Conservation (phyloP, 2,888 invertebrate genomes). For the Asteroscopus sphinx region DNA sequence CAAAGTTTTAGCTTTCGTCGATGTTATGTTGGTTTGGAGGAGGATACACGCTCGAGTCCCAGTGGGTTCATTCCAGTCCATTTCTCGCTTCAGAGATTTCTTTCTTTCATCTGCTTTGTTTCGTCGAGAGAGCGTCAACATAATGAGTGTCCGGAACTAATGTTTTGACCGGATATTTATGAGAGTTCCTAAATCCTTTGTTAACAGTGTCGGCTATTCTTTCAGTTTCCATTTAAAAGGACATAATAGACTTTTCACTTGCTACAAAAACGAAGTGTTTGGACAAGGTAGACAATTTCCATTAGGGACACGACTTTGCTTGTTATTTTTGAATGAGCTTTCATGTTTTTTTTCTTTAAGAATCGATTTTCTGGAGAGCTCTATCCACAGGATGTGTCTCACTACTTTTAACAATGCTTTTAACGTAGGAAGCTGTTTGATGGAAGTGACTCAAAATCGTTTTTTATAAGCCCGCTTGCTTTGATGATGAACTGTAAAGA, state of each 20-base stretch:
- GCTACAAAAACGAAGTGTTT: slow-evolving; percentile 17
- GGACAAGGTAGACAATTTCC: slow-evolving; percentile 15
- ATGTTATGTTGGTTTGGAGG: slow-evolving; percentile 37
- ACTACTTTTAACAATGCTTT: no score
- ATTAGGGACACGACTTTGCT: slow-evolving; percentile 10
- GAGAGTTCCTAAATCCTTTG: slow-evolving; percentile 65
- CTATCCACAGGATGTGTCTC: no score
- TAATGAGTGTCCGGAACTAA: slow-evolving; percentile 75
- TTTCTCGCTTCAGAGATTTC: slow-evolving; percentile 77
- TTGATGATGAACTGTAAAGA: background rate
- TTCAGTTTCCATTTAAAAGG: slow-evolving; percentile 53
- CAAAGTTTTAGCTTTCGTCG: slow-evolving; percentile 19
- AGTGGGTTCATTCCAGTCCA: slow-evolving; percentile 69
- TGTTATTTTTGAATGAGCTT: slow-evolving; percentile 13
- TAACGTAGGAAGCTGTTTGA: no score
- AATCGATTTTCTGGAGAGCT: no score
- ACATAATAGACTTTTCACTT: slow-evolving; percentile 45
- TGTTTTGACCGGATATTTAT: slow-evolving; percentile 79
- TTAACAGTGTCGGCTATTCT: slow-evolving; percentile 55
- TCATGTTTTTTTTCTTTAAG: background rate
- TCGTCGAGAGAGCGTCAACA: slow-evolving; percentile 73
- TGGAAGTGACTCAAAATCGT: no score
- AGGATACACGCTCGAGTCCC: slow-evolving; percentile 61
- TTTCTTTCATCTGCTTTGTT: slow-evolving; percentile 79
- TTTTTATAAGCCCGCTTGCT: no score